These are phyloP conservation scores for Epicauta chinensis DNA, from an alignment of 1,140 invertebrate genomes.

Conservation along the genomic window DNA sequence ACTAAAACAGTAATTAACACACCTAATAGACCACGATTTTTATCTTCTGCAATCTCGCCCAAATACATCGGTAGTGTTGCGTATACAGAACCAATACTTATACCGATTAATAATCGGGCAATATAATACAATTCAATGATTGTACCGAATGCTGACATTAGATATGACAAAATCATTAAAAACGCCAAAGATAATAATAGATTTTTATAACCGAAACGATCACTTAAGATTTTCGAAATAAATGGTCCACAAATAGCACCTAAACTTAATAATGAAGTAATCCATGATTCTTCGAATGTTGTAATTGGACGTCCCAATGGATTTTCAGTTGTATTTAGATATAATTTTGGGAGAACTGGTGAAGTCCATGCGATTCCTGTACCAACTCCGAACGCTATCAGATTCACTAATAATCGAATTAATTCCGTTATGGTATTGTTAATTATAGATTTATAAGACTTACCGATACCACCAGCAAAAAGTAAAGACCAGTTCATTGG, in stretches of 20 bases:
- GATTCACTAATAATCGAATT: too few species aligned
- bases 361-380: conserved; percentile 68
- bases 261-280: conserved; percentile 69
- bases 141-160: conserved; percentile 40
- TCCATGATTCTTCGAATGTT: conserved; percentile 61
- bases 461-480: too few species aligned
- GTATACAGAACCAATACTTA: conserved; percentile 44
- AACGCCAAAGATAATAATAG: conserved; percentile 38
- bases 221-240: conserved; percentile 55
- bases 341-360: conserved; percentile 55
- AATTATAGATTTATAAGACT: too few species aligned
- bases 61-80: conserved; percentile 47
- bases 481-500: too few species aligned
- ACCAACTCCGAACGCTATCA: conserved; percentile 56
- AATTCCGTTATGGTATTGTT: too few species aligned
- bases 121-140: conserved; percentile 37
- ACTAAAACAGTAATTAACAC: conserved; percentile 19
- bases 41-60: conserved; percentile 44
- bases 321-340: conserved; percentile 22
- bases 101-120: conserved; percentile 42
- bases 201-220: conserved; percentile 49
- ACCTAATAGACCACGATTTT: conserved; percentile 23
- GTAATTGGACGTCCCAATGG: conserved; percentile 39
- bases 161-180: conserved; percentile 41
- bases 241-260: conserved; percentile 62